Conservation (phyloP, 2,888 invertebrate species). For the Parnassius mnemosyne region DNA sequence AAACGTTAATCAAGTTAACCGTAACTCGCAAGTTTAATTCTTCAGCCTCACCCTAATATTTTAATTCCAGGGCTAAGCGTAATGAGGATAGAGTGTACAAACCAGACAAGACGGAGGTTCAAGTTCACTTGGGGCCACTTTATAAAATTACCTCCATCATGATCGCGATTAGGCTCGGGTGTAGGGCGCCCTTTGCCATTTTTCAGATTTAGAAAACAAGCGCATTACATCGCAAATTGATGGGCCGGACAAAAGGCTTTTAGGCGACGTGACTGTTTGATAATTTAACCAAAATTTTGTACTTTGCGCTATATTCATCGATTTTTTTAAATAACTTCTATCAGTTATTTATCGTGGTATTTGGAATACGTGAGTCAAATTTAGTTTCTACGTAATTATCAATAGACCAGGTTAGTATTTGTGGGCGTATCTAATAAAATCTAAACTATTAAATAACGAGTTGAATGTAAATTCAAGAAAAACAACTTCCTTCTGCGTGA, state of each 20-base stretch:
- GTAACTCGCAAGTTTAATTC: conserved; percentile 16
- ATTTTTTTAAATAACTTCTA: no score
- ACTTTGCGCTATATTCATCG: no score
- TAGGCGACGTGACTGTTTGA: conserved; percentile 19
- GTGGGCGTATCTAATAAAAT: no score
- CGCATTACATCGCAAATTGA: conserved; percentile 20
- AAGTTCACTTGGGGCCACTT: conserved; percentile 18
- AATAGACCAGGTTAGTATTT: no score
- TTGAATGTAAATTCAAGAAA: no score
- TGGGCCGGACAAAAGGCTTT: conserved; percentile 17
- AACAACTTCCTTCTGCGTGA: no score
- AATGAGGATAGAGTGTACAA: conserved; percentile 2
- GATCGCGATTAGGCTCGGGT: conserved; percentile 15
- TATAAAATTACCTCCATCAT: conserved; percentile 23
- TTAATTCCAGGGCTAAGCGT: conserved; percentile 7
- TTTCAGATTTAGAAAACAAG: conserved; percentile 8
- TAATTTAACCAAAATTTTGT: conserved; percentile 2
- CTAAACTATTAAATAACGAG: no score
- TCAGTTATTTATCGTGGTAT: no score
- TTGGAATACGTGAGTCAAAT: no score
- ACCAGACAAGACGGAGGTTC: not conserved
- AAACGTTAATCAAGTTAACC: not conserved
- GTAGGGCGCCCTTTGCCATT: conserved; percentile 6
- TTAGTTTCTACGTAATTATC: no score
- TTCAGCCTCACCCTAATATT: conserved; percentile 20